Evolutionary conservation across 2,888 invertebrate species (phyloP), one percentile per base, ranked within the genome.

Genomic region (Pimpla rufipes): DNA sequence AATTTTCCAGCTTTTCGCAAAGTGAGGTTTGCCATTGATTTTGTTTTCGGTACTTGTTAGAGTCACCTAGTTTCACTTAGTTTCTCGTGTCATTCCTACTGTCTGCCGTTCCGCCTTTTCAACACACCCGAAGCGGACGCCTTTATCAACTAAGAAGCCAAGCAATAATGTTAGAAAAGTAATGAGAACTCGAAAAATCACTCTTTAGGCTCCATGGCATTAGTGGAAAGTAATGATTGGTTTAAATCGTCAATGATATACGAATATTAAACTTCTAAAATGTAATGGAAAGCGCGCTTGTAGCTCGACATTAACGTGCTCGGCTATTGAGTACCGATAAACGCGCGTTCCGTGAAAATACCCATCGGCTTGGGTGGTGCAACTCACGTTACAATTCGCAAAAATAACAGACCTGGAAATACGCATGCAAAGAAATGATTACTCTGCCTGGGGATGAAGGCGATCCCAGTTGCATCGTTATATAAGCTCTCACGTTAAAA

Each of bases 21-120:
- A 18, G 13, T 47, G 21, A 23, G 13, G 18, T 29, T 68, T 5
- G 40, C 35, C 52, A 45, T 23, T 71, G 18, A 59, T 18, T 67
- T 5, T 2, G 5, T 64, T 77, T 68, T 37, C 86, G 86, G 87
- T 89, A 90, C 87, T 89, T 88, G 87, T 86, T 87, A 89, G 86
- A 86, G 88, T 91, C 91, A 89, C 89, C 89, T 89, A 90, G 83
- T 47, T 87, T 29, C 29, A 29, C 5, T 29, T 89, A 90, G 83
- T 35, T 87, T 90, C 88, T 90, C 88, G 89, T 85, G 88, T 88
- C 87, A 88, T 88, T 89, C 85, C 86, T 90, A 90, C 86, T 90
- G 88, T 87, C 90, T 89, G 84, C 90, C 88, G 87, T 89, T 90
- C 90, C 90, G 90, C 89, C 88, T 90, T 90, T 91, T 92, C 91